Conservation (phyloP, 2,888 invertebrate species). For the Andrena bucephala region DNA sequence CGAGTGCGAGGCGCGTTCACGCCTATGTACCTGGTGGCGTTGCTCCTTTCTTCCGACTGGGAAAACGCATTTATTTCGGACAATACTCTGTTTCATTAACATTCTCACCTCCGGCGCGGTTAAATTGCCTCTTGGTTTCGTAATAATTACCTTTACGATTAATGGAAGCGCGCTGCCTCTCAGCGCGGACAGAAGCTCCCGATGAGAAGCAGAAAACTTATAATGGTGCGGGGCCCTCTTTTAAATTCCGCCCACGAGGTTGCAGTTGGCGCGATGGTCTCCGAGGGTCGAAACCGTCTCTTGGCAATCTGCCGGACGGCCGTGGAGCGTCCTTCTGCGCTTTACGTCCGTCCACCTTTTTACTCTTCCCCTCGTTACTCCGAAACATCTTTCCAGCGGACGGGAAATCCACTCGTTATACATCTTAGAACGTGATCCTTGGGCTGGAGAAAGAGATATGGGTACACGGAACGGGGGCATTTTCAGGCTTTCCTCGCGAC, state of each 20-base stretch:
- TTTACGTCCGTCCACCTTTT: conserved; percentile 42
- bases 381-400: conserved; percentile 61
- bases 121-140: conserved; percentile 57
- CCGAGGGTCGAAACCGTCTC: conserved; percentile 77
- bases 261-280: conserved; percentile 77
- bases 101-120: conserved; percentile 46
- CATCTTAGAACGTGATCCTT: conserved; percentile 51
- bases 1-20: not conserved
- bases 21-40: not conserved
- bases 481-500: not conserved
- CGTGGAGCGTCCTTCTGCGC: conserved; percentile 57
- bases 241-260: conserved; percentile 79
- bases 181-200: conserved; percentile 35
- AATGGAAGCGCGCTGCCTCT: conserved; percentile 64
- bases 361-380: conserved; percentile 48
- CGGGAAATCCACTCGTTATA: conserved; percentile 61
- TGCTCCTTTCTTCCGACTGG: not conserved
- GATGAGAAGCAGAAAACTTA: conserved; percentile 71
- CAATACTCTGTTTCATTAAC: conserved; percentile 52
- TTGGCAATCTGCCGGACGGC: conserved; percentile 80
- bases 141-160: conserved; percentile 69
- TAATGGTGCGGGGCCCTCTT: conserved; percentile 69
- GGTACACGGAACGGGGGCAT: conserved; percentile 15
- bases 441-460: conserved; percentile 33
- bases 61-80: conserved; percentile 21